Evolutionary conservation across 2,797 vertebrate species (phyloP).

Genomic region (Mormyrops attenuatus): DNA sequence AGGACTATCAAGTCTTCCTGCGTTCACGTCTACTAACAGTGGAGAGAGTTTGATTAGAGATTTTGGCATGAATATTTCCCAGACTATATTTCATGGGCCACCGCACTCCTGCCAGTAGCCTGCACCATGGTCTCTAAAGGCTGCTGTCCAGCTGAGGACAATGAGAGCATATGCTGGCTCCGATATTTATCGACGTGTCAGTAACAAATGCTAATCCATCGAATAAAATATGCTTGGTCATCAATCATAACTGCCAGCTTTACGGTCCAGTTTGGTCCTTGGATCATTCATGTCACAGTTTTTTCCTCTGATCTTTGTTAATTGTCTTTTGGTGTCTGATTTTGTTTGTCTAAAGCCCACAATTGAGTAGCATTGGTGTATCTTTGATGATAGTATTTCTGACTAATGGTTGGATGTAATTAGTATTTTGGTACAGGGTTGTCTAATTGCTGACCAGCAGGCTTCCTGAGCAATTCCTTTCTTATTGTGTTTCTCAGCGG

Average conservation of each 20-base stretch:
- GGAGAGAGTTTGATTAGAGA: neutral
- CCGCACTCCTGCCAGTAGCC: neutral
- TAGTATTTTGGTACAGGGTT: neutral
- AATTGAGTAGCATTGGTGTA: neutral
- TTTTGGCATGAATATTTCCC: constrained; percentile 14
- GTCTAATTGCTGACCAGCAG: neutral
- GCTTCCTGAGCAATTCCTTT: neutral
- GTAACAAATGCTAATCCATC: neutral
- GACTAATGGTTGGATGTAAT: neutral
- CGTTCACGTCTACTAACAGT: neutral
- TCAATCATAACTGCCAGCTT: neutral
- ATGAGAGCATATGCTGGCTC: neutral
- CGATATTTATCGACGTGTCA: neutral
- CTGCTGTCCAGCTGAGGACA: neutral
- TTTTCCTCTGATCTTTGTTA: neutral
- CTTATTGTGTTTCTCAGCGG: neutral
- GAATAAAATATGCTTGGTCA: neutral
- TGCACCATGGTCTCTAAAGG: neutral
- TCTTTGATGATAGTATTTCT: neutral
- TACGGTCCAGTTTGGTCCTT: neutral
- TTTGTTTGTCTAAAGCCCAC: neutral
- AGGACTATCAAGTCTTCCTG: neutral
- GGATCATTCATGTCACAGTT: neutral
- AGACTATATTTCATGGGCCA: neutral
- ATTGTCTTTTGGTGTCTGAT: neutral